phyloP scores from a whole-genome alignment of 2,113 vertebrate genomes.

The Passer domesticus region DNA sequence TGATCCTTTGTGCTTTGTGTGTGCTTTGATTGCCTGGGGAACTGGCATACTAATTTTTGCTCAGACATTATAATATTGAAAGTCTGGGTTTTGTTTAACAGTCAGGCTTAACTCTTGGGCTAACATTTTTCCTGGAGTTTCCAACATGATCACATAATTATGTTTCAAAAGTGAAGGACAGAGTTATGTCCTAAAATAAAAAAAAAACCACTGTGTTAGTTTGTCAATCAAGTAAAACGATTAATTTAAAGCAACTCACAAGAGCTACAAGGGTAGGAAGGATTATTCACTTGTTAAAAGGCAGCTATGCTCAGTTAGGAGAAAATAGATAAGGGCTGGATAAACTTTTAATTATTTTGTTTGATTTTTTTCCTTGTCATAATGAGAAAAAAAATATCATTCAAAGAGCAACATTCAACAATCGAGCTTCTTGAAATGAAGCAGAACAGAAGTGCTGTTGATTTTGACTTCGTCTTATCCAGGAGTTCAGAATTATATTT shows the following conservation, averaged over 20 bases:
- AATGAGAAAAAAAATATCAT: not conserved
- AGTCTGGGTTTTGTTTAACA: not conserved
- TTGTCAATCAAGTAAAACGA: not conserved
- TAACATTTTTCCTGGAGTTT: slow-evolving; percentile 6
- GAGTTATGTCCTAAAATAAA: not conserved
- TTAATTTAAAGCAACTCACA: not conserved
- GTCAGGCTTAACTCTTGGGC: not conserved
- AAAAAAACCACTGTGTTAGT: not conserved
- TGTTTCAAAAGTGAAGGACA: not conserved
- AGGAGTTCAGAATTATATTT: not conserved
- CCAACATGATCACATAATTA: not conserved
- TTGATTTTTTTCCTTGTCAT: not conserved
- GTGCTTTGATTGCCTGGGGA: slow-evolving; percentile 6
- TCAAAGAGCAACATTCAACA: not conserved
- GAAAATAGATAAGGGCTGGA: not conserved
- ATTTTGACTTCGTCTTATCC: not conserved
- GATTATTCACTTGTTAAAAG: slow-evolving; percentile 8
- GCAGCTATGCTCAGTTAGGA: not conserved
- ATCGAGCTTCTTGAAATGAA: not conserved
- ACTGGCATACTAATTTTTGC: slow-evolving; percentile 18
- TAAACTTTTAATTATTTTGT: slow-evolving; percentile 32
- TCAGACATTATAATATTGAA: not conserved
- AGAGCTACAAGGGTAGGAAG: not conserved
- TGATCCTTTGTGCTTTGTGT: not conserved
- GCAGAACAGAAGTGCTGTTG: not conserved